phyloP scores from a whole-genome alignment of 1,140 invertebrate genomes.

The Aphelinus certus region DNA sequence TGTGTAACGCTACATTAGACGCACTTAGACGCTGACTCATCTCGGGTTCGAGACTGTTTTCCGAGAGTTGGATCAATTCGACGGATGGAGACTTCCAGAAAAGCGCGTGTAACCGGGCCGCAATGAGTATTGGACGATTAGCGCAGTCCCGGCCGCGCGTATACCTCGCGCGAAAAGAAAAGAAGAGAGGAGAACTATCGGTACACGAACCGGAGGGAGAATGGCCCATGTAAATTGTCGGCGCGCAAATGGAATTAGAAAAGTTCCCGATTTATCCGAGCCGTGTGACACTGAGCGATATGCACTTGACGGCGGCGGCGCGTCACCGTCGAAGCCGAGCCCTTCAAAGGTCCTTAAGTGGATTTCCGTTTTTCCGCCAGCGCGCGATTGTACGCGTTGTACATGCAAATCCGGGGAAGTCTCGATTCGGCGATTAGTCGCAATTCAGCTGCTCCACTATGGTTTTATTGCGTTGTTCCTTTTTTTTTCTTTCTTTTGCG shows the following conservation, averaged over 20 bases:
- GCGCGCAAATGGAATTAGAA: slow-evolving; percentile 5
- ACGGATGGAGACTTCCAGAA: slow-evolving; percentile 16
- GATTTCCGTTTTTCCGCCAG: slow-evolving; percentile 10
- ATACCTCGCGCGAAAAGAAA: background rate
- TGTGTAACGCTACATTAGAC: too few relatives aligned
- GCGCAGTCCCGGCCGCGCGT: background rate
- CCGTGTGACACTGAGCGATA: slow-evolving; percentile 5
- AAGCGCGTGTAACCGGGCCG: background rate
- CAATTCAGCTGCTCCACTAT: too few relatives aligned
- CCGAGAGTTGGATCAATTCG: background rate
- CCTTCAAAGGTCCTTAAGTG: slow-evolving; percentile 8
- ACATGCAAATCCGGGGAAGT: background rate
- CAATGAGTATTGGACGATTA: background rate
- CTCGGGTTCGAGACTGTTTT: background rate
- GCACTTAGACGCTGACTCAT: too few relatives aligned
- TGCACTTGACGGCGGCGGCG: background rate
- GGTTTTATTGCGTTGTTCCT: too few relatives aligned
- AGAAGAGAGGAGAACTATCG: background rate
- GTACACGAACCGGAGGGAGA: background rate
- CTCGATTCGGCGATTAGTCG: background rate
- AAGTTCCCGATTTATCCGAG: slow-evolving; percentile 25
- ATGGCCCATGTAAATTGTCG: background rate
- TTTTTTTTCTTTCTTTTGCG: too few relatives aligned
- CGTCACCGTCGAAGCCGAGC: background rate
- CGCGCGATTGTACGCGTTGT: background rate